Conservation (phyloP, 2,113 vertebrate genomes). For the Hyaena hyaena region DNA sequence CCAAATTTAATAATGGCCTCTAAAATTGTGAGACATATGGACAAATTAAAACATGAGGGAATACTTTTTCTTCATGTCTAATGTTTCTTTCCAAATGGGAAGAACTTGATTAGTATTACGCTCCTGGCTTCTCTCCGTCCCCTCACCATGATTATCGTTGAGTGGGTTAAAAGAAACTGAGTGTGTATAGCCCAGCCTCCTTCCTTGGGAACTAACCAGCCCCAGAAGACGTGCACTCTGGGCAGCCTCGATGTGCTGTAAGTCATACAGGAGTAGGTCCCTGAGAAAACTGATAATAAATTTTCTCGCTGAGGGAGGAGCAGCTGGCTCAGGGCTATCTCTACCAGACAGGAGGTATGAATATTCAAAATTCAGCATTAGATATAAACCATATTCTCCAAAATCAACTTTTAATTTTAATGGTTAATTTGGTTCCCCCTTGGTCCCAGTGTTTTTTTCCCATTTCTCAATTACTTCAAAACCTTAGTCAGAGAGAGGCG, state of each 20-base stretch:
- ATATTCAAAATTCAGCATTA: neutral
- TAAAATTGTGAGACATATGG: constrained; percentile 80
- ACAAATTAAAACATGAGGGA: neutral
- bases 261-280: neutral
- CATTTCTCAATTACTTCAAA: neutral
- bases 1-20: constrained; percentile 94
- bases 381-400: neutral
- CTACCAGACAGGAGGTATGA: neutral
- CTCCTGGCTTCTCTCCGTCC: neutral
- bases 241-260: no score
- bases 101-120: neutral
- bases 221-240: no score
- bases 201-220: neutral
- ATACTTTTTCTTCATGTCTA: neutral
- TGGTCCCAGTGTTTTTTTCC: neutral
- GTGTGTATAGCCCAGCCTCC: fast-evolving
- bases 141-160: neutral
- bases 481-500: neutral
- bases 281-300: no score
- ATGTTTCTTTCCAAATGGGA: neutral
- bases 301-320: no score
- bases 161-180: neutral
- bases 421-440: neutral
- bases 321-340: neutral
- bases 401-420: neutral